These are phyloP conservation scores for Drosophila mercatorum DNA, from an alignment of 2,888 invertebrate species.

Conservation along the genomic window DNA sequence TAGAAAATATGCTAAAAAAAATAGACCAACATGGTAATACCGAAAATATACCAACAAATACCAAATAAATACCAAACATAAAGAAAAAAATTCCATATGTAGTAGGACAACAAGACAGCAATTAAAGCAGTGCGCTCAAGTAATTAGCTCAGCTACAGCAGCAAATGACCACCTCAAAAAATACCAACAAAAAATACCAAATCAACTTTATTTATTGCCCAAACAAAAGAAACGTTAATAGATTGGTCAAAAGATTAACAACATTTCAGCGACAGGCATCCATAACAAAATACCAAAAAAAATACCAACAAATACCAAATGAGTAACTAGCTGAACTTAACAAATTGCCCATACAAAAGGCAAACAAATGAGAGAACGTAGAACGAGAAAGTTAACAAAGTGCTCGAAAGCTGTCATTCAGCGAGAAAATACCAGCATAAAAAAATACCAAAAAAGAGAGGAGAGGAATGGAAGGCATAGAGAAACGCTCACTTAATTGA, in stretches of 20 bases:
- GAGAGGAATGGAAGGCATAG: not conserved
- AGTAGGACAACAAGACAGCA: not conserved
- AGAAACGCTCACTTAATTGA: conserved; percentile 17
- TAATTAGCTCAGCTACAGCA: not conserved
- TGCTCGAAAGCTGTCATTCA: not conserved
- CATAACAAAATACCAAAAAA: not conserved
- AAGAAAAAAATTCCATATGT: not conserved
- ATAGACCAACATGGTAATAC: not conserved
- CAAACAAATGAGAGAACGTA: not conserved
- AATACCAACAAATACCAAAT: not conserved
- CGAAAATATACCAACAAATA: not conserved
- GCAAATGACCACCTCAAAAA: not conserved
- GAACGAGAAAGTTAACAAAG: not conserved
- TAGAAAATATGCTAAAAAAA: not conserved
- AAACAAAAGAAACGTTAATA: not conserved
- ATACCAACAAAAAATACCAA: not conserved
- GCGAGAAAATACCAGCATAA: not conserved
- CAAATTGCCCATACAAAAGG: not conserved
- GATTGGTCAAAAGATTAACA: not conserved
- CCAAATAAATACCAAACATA: not conserved
- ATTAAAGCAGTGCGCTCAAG: not conserved
- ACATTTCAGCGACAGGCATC: not conserved
- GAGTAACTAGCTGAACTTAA: not conserved
- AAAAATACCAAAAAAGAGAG: conserved; percentile 4
- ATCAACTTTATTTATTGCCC: not conserved